Evolutionary conservation across 1,140 invertebrate species (phyloP).

Genomic region (Caenorhabditis brenneri): DNA sequence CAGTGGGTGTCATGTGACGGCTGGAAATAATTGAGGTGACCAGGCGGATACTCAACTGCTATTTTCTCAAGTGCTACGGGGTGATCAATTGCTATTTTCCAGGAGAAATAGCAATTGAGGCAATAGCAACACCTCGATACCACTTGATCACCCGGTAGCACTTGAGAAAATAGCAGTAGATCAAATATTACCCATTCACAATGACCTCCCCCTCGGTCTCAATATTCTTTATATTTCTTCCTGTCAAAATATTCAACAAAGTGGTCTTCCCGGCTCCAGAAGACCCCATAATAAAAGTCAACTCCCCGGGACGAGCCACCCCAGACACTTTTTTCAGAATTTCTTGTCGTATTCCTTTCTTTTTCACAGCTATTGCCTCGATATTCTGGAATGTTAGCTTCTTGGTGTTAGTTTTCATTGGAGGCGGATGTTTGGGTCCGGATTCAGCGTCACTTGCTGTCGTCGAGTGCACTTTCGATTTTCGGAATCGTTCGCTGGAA

Average conservation of each 20-base stretch:
- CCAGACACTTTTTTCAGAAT: slow-evolving; percentile 77
- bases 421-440: background rate
- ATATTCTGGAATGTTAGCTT: background rate
- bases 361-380: background rate
- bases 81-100: no score
- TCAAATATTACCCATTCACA: slow-evolving; percentile 57
- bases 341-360: background rate
- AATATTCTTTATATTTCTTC: slow-evolving; percentile 78
- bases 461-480: background rate
- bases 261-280: slow-evolving; percentile 90
- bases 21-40: background rate
- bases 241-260: slow-evolving; percentile 85
- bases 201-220: slow-evolving; percentile 77
- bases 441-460: background rate
- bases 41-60: no score
- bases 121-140: no score
- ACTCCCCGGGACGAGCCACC: slow-evolving; percentile 84
- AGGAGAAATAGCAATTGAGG: no score
- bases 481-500: background rate
- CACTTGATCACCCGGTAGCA: no score
- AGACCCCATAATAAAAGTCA: slow-evolving; percentile 88
- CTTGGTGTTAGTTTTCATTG: background rate
- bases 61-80: no score
- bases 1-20: slow-evolving; percentile 22
- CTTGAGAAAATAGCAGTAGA: no score